phyloP scores from a whole-genome alignment of 2,113 vertebrate species.

The Psilopsiagon aymara region DNA sequence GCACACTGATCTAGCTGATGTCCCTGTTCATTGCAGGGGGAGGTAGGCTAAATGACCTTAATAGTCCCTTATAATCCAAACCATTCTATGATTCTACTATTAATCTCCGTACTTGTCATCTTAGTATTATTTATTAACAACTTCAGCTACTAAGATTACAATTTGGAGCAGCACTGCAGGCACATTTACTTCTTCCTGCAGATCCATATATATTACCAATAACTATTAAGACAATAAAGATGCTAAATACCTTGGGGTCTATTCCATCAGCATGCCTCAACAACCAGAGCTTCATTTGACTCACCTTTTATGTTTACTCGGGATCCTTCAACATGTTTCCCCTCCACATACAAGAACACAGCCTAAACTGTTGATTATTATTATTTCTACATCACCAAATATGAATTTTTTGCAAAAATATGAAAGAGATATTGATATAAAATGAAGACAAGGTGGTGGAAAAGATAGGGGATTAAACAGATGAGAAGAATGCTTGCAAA shows the following conservation, averaged over 20 bases:
- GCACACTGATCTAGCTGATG: too few species aligned
- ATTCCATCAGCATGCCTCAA: background rate
- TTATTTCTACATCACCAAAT: background rate
- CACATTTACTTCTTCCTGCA: background rate
- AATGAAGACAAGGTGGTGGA: background rate
- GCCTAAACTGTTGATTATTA: background rate
- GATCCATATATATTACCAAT: background rate
- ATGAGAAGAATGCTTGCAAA: background rate
- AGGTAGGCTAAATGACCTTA: background rate
- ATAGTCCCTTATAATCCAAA: background rate
- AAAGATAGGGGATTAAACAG: background rate
- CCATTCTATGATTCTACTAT: background rate
- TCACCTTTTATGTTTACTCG: background rate
- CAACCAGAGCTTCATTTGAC: background rate
- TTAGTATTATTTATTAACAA: background rate
- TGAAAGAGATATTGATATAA: background rate
- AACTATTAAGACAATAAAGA: background rate
- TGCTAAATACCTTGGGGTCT: background rate
- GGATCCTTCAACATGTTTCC: background rate
- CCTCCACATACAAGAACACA: background rate
- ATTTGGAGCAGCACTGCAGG: background rate
- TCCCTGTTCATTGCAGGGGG: background rate
- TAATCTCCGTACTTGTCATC: background rate
- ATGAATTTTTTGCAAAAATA: background rate
- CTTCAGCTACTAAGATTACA: background rate